Conservation (phyloP, 2,888 invertebrate species). For the Sarcophaga rosellei region DNA sequence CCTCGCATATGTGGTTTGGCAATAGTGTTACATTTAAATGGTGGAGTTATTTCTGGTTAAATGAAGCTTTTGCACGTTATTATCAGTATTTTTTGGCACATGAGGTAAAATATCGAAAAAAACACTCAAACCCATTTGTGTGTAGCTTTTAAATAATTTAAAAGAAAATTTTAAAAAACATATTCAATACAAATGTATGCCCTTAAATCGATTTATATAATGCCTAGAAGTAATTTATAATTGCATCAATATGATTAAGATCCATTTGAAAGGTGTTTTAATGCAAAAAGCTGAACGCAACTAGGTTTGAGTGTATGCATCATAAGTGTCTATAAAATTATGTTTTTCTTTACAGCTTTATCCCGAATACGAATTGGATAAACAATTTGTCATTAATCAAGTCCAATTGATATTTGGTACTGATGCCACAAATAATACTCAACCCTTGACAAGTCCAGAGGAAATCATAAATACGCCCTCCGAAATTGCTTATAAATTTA, state of each 20-base stretch:
- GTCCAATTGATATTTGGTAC: constrained; percentile 84
- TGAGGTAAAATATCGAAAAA: constrained; percentile 77
- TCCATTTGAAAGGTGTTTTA: too few species aligned
- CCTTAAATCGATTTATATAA: background rate
- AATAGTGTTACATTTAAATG: constrained; percentile 82
- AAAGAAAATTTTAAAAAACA: too few species aligned
- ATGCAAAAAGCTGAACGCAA: too few species aligned
- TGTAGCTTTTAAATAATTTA: too few species aligned
- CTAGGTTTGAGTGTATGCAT: too few species aligned
- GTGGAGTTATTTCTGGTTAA: constrained; percentile 85
- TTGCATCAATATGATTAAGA: background rate
- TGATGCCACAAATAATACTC: constrained; percentile 83
- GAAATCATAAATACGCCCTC: constrained; percentile 82
- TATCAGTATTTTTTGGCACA: constrained; percentile 84
- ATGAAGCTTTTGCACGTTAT: constrained; percentile 86
- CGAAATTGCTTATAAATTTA: constrained; percentile 84
- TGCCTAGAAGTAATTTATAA: background rate
- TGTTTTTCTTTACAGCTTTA: constrained; percentile 82
- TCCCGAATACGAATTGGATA: constrained; percentile 84
- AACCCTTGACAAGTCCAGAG: constrained; percentile 83
- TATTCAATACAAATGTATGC: background rate
- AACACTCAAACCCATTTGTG: background rate
- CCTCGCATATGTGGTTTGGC: constrained; percentile 87
- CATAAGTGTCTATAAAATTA: too few species aligned
- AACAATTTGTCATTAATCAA: constrained; percentile 87